These are phyloP conservation scores for Tadarida brasiliensis DNA, from an alignment of 2,797 vertebrate species.

Conservation along the genomic window DNA sequence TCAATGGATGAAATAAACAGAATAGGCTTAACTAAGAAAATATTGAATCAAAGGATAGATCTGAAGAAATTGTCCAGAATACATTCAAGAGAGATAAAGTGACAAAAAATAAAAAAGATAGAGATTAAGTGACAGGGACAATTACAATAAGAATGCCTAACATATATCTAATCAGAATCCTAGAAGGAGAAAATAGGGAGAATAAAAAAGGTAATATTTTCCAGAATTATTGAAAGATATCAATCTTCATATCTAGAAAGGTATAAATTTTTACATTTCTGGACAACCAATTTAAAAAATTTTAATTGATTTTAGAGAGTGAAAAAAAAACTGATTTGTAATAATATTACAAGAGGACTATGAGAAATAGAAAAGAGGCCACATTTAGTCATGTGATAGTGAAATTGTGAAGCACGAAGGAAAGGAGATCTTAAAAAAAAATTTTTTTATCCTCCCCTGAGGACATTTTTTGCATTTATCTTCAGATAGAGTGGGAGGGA, in stretches of 20 bases:
- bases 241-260: neutral
- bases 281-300: too few relatives aligned
- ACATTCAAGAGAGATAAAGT: neutral
- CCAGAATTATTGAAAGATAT: neutral
- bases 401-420: neutral
- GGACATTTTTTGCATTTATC: too few relatives aligned
- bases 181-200: neutral
- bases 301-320: too few relatives aligned
- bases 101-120: neutral
- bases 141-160: neutral
- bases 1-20: neutral
- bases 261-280: too few relatives aligned
- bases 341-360: neutral
- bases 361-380: neutral
- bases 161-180: neutral
- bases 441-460: too few relatives aligned
- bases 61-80: neutral
- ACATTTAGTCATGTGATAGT: neutral
- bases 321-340: too few relatives aligned
- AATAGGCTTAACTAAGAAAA: neutral
- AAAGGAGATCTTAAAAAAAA: neutral
- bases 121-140: neutral
- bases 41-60: neutral
- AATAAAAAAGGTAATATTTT: neutral
- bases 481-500: too few relatives aligned